A percentile compares a stretch with the other conserved stretches of the same genome.
These are phyloP conservation scores for Epinotia brunnichana DNA, from an alignment of 2,888 invertebrate species.

Conservation along the genomic window DNA sequence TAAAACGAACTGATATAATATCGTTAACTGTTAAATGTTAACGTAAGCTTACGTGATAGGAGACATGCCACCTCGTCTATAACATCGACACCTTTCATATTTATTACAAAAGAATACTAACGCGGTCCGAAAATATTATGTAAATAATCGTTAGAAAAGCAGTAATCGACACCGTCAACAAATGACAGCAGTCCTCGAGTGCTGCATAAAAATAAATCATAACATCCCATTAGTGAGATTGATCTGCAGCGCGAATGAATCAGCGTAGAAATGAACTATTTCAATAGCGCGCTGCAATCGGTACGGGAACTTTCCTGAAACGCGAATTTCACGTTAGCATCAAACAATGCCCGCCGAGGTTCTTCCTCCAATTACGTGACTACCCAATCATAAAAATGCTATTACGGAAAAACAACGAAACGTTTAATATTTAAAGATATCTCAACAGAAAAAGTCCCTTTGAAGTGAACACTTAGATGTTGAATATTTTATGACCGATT, in stretches of 20 bases:
- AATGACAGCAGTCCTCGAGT: slow-evolving; percentile 17
- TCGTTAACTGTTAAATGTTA: slow-evolving; percentile 12
- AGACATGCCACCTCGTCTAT: not conserved
- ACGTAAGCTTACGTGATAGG: slow-evolving; percentile 10
- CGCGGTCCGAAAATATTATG: not conserved
- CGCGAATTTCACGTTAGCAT: slow-evolving; percentile 4
- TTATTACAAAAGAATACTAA: no score
- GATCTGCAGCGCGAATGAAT: slow-evolving; percentile 35
- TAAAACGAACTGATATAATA: slow-evolving; percentile 16
- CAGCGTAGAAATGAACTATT: slow-evolving; percentile 32
- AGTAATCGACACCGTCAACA: slow-evolving; percentile 12
- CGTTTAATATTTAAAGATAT: not conserved
- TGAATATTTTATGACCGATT: slow-evolving; percentile 12
- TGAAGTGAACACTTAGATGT: slow-evolving; percentile 1
- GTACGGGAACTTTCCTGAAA: slow-evolving; percentile 3
- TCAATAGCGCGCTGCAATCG: slow-evolving; percentile 26
- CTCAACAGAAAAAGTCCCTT: slow-evolving; percentile 1
- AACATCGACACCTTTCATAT: not conserved
- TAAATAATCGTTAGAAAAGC: slow-evolving; percentile 12
- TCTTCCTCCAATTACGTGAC: slow-evolving; percentile 6
- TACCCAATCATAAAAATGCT: not conserved
- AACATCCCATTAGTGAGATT: slow-evolving; percentile 38
- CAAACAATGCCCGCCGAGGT: not conserved
- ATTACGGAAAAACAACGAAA: not conserved
- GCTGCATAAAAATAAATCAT: slow-evolving; percentile 36